Evolutionary conservation across 23 tunicate genomes (phyloP), one percentile per base, ranked within the genome.

Genomic region (Trididemnum miniatum): DNA sequence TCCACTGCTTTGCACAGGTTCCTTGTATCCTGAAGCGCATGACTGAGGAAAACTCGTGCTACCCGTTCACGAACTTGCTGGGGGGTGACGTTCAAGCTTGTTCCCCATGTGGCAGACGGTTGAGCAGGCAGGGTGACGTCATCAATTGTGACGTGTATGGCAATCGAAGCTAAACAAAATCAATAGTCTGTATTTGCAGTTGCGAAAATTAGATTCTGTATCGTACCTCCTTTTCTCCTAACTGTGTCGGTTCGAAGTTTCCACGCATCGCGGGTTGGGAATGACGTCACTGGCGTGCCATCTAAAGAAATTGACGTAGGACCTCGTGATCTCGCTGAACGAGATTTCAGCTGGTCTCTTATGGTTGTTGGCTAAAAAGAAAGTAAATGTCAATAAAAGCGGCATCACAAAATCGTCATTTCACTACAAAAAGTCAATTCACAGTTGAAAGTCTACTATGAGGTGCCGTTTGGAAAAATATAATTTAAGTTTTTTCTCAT

Each of bases 231-330:
- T 65, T 89, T 89, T 67, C 97, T 71, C 34, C 90, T 65, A 26
- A 91, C 87, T 31, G 90, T 85, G 82, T 91, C 97, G 9, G 97
- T 91, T 20, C 90, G 86, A 40, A 91, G 85, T 39, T 91, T 91
- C 97, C 97, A 91, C 64, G 97, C 63, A 66, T 91, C 90, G 31
- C 97, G 80, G 0, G 97, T 63, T n/a, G 97, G 97, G 77, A 91
- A 91, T 76, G 90, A 86, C 75, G 87, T 86, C 63, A 89, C 84
- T 18, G 84, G 76, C 25, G 81, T 39, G 40, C 84, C 84, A 64
- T 91, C 97, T 66, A 91, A 59, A 33, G 90, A 86, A 9, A 79
- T 37, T 1, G 97, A 79, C n/a, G 85, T 76, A 0, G 79, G 22
- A 0, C 77, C 82, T 15, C 90, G 79, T 2, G 90, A 86, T 30